Evolutionary conservation across 23 tunicate genomes (phyloP).

Genomic region (Halocynthia aurantium): DNA sequence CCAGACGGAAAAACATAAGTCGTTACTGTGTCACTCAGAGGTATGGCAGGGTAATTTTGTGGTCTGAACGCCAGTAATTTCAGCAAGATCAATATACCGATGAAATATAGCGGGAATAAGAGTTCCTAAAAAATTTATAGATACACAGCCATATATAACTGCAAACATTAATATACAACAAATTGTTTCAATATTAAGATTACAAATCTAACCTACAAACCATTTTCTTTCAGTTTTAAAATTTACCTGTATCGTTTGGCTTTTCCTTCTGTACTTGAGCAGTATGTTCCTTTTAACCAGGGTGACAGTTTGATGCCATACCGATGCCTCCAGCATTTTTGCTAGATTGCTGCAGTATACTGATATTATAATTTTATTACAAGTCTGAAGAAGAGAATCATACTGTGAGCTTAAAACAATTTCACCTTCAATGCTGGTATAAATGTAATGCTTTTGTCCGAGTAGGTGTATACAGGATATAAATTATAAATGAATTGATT

Average conservation of each 20-base stretch:
- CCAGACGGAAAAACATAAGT: not conserved
- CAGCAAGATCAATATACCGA: constrained; percentile 63
- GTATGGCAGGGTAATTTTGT: constrained; percentile 22
- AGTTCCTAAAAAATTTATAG: constrained; percentile 52
- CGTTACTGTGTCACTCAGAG: not conserved
- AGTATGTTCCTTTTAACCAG: constrained; percentile 8
- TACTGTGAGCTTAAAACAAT: no score
- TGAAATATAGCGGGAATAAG: constrained; percentile 72
- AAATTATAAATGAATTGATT: no score
- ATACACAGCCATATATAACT: not conserved
- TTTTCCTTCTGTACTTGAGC: constrained; percentile 9
- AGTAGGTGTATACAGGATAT: no score
- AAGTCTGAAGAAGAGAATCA: no score
- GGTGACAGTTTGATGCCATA: constrained; percentile 21
- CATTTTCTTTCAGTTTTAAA: not conserved
- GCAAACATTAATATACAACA: not conserved
- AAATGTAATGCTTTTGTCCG: no score
- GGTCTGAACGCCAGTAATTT: constrained; percentile 72
- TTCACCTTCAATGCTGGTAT: no score
- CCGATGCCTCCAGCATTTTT: not conserved
- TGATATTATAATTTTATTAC: no score
- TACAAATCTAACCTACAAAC: not conserved
- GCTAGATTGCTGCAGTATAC: no score
- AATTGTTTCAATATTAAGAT: not conserved
- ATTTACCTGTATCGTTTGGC: constrained; percentile 19